Evolutionary conservation across 2,888 invertebrate species (phyloP), one percentile per base, ranked within the genome.

Genomic region (Digitonthophagus gazella): DNA sequence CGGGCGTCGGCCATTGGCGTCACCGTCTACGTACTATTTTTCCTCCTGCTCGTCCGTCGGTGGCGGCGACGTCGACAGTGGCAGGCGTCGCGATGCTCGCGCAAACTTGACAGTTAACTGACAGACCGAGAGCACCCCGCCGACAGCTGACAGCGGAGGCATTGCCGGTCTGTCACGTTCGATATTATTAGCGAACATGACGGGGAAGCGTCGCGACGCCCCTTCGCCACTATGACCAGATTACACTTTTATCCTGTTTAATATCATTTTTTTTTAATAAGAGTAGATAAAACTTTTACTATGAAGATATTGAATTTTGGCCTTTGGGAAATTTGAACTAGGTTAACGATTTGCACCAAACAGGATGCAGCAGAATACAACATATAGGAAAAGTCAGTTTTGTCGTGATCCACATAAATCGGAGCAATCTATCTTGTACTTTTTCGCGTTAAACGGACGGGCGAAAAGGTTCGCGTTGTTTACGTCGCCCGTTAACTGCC

Each of bases 1-100:
- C 58, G 22, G 58, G 20, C 58, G 66, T 66, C 66, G 20, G 28
- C 57, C 57, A 57, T 20, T 22, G 22, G 22, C 22, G 22, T 22
- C 28, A 44, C 28, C 3, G 28, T 8, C n/a, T n/a, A n/a, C n/a
- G n/a, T n/a, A n/a, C n/a, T 44, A 44, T 44, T 44, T 44, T 44
- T 44, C n/a, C 28, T 44, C 6, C 28, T 44, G 8, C 11, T 44
- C 28, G 6, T 44, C 11, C 11, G 6, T n/a, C n/a, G 28, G 2
- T 44, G 28, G 28, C 28, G 28, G 11, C 28, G 28, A 44, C 11
- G 28, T 44, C 28, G 28, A 11, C 3, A 1, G 28, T 44, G 28
- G 28, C 28, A 44, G 28, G 28, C 28, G 28, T 44, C 28, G 28
- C 28, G 28, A 44, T 11, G 28, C 28, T 44, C 28, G 2, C 6